Evolutionary conservation across 1,140 invertebrate species (phyloP), one percentile per base, ranked within the genome.

Genomic region (Metopolophium dirhodum): DNA sequence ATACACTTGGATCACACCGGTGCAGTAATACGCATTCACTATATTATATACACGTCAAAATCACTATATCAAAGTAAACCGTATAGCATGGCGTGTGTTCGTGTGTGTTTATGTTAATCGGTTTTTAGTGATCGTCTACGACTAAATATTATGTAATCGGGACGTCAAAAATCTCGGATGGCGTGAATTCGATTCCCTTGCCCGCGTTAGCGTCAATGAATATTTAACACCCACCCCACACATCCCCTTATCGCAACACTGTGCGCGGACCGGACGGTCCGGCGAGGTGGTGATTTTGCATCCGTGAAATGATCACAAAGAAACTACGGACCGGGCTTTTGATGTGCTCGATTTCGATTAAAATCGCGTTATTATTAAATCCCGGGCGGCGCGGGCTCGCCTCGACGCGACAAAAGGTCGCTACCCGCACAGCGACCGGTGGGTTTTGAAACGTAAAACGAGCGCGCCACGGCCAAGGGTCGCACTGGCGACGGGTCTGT

Each of bases 231-330:
- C 77, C 77, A 35, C 9, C 61, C n/a, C 4, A 1, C 20, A 22
- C 77, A 49, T 2, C n/a, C n/a, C 30, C 11, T 14, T 9, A 0
- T 6, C 30, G 2, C 14, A 11, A 4, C 11, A 6, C 30, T 18
- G 14, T 14, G 30, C 14, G 20, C 11, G 14, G 45, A 51, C 49
- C 47, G 41, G 87, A 7, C 26, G 37, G 61, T 61, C 87, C 20
- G 41, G 1, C 2, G 61, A 26, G 77, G 23, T 49, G 77, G 91
- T 85, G 82, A 85, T 86, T 93, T 86, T 30, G 91, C 91, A 57
- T 93, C 91, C 91, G 68, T 92, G 77, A 92, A 92, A 92, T 51
- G 51, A 93, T 93, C 91, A 93, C 91, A 93, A 93, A 93, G 91
- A 93, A 93, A 93, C 61, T 77, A 6, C 82, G 49, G 37, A 18